phyloP scores from a whole-genome alignment of 2,888 invertebrate species.

The Heliconius erato region DNA sequence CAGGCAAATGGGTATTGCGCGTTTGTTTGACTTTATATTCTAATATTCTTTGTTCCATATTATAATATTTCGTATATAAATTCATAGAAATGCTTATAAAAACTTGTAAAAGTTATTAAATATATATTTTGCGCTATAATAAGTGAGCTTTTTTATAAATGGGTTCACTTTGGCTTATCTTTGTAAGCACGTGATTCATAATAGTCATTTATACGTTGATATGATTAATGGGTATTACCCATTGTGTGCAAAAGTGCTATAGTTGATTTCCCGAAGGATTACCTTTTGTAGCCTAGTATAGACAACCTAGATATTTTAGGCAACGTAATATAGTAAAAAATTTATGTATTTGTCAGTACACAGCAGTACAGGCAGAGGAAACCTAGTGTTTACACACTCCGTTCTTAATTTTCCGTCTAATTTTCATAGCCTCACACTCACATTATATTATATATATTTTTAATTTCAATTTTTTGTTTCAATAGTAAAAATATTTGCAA shows the following conservation, averaged over 20 bases:
- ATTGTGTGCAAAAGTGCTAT: slow-evolving; percentile 18
- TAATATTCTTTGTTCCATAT: background rate
- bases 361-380: background rate
- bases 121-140: background rate
- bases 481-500: no score
- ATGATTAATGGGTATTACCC: slow-evolving; percentile 29
- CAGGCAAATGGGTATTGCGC: no score
- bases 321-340: background rate
- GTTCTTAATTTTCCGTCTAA: background rate
- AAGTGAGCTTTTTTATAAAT: background rate
- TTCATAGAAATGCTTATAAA: background rate
- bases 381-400: background rate
- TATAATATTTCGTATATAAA: background rate
- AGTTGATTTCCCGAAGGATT: slow-evolving; percentile 22
- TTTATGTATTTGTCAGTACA: background rate
- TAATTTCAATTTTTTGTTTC: no score
- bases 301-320: slow-evolving; percentile 2
- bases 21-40: no score
- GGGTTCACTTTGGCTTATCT: slow-evolving; percentile 15
- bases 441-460: no score
- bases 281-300: background rate
- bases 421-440: background rate
- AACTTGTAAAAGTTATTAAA: background rate
- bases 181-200: slow-evolving; percentile 20
- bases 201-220: slow-evolving; percentile 8